phyloP scores from a whole-genome alignment of 2,113 vertebrate species.

The Pomatostomus ruficeps region DNA sequence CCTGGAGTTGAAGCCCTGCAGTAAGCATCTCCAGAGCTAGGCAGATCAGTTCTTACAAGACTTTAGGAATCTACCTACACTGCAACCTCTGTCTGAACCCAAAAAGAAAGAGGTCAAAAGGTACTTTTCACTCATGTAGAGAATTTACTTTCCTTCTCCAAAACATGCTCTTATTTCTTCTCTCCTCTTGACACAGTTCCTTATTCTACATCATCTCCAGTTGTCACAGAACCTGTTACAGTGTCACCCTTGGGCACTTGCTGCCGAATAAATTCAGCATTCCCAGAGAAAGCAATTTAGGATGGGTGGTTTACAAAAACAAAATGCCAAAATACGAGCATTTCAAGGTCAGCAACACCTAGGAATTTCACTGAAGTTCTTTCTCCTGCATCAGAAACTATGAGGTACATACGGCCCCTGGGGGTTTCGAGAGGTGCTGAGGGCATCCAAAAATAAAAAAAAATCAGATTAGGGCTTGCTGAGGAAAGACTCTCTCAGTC shows the following conservation, averaged over 20 bases:
- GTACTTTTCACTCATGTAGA: neutral
- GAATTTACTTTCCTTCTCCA: neutral
- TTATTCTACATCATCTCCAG: neutral
- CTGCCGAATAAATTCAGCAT: neutral
- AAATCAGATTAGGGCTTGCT: neutral
- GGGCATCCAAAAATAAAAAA: neutral
- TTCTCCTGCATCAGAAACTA: neutral
- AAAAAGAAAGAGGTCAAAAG: neutral
- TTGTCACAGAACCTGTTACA: neutral
- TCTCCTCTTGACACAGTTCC: neutral
- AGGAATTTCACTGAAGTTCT: neutral
- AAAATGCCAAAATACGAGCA: neutral
- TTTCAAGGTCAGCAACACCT: neutral
- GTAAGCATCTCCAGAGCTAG: neutral
- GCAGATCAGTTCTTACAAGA: neutral
- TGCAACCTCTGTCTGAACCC: neutral
- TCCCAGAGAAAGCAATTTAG: neutral
- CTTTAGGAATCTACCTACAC: neutral
- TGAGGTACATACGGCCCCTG: fast-evolving
- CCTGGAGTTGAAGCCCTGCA: neutral
- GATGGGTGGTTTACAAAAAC: neutral
- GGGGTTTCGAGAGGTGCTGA: neutral
- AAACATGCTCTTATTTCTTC: neutral
- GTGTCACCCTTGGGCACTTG: fast-evolving
- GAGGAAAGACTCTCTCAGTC: neutral